Percentiles rank a stretch among this genome's conserved stretches.
Conservation (phyloP, 1,140 invertebrate genomes). For the Camponotus floridanus region DNA sequence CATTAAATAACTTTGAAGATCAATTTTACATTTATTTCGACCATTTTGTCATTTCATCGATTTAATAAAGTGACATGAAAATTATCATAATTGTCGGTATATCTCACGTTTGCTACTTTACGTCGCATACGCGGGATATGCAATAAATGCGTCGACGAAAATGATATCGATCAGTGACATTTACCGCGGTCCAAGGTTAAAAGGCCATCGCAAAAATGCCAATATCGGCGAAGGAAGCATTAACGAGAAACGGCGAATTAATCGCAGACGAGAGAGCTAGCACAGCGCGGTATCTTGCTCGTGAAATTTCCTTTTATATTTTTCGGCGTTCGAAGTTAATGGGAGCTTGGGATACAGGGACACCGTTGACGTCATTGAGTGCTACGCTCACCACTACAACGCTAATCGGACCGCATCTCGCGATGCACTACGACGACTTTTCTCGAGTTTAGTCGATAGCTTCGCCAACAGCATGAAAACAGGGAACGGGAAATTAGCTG, state of each 20-base stretch:
- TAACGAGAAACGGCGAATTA: conserved; percentile 41
- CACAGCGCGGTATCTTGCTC: conserved; percentile 27
- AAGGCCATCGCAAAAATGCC: conserved; percentile 35
- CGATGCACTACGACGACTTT: conserved; percentile 44
- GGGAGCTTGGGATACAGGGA: conserved; percentile 62
- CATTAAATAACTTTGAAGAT: background rate
- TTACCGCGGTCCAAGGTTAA: conserved; percentile 50
- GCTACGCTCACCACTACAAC: conserved; percentile 50
- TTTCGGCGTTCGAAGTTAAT: conserved; percentile 65
- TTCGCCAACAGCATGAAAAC: conserved; percentile 35
- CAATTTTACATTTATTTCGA: background rate
- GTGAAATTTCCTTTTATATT: conserved; percentile 65
- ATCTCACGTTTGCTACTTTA: background rate
- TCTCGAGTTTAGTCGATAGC: conserved; percentile 46
- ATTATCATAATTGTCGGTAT: conserved; percentile 6
- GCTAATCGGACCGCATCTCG: conserved; percentile 51
- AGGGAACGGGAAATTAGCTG: conserved; percentile 47
- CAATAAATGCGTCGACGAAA: conserved; percentile 44
- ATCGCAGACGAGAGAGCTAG: conserved; percentile 23
- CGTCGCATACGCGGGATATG: background rate
- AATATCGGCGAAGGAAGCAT: conserved; percentile 37
- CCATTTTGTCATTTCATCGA: background rate
- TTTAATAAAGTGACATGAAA: conserved; percentile 20
- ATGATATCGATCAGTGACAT: conserved; percentile 58
- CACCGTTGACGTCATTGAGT: conserved; percentile 65